Percentiles rank a stretch among this genome's conserved stretches.
Conservation (phyloP, 2,888 invertebrate species). For the Leucophenga montana region DNA sequence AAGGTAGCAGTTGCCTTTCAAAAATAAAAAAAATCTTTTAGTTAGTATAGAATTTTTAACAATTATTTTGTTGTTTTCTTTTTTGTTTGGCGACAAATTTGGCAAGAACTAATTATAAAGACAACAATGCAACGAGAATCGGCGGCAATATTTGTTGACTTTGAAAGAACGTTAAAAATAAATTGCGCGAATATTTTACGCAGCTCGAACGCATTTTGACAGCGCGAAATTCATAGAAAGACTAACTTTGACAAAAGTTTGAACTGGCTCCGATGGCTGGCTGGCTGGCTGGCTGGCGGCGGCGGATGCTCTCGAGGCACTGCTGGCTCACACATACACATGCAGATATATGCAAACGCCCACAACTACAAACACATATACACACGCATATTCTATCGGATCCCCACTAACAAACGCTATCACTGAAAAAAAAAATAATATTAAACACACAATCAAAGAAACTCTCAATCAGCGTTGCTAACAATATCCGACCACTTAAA, state of each 20-base stretch:
- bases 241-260: constrained; percentile 28
- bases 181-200: not conserved
- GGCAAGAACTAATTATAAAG: too few relatives aligned
- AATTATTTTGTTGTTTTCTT: not conserved
- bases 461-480: constrained; percentile 62
- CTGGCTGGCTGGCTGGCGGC: too few relatives aligned
- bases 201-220: constrained; percentile 43
- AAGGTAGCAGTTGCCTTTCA: too few relatives aligned
- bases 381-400: too few relatives aligned
- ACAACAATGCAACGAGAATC: not conserved
- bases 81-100: not conserved
- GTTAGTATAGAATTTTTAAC: not conserved
- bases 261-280: not conserved
- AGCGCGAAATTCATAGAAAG: constrained; percentile 38
- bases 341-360: constrained; percentile 18
- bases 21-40: too few relatives aligned
- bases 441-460: constrained; percentile 51
- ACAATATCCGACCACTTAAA: constrained; percentile 56
- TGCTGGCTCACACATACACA: constrained; percentile 26
- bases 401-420: too few relatives aligned
- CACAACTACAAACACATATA: too few relatives aligned
- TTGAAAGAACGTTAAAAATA: not conserved
- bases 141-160: not conserved
- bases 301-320: not conserved
- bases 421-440: too few relatives aligned